Evolutionary conservation across 2,888 invertebrate species (phyloP), one percentile per base, ranked within the genome.

Genomic region (Portevinia maculata): DNA sequence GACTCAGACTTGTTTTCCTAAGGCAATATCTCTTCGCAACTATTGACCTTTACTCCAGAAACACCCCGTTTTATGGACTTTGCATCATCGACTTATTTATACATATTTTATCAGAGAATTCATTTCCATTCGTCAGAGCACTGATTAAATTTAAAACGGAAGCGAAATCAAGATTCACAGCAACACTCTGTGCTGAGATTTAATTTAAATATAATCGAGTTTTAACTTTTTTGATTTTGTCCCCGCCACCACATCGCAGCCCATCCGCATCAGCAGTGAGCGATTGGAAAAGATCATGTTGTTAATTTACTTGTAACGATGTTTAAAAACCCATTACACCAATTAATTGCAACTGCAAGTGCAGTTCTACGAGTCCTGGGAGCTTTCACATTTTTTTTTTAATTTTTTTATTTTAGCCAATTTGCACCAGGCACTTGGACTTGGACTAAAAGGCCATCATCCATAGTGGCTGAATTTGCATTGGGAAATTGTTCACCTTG

Each of bases 221-320:
- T 79, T 75, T 69, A 79, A 79, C 64, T 48, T 79, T 50, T 69
- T 73, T 64, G 39, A 55, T 37, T 48, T 52, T 34, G 15, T 21
- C 30, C 2, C 11, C 11, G 37, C 24, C 11, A 28, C 17, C 34
- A n/a, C 39, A 41, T 24, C 24, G 24, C 24, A 5, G 5, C 3
- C 24, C 24, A 24, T 11, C 28, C 34, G 30, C 39, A 39, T 11
- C 28, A 44, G 30, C 39, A 39, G 32, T 19, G 39, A 60, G 15
- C 41, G 19, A 46, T 21, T 13, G 13, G 32, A 13, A 13, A 21
- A 34, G 48, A 37, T 50, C 7, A 19, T 52, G 67, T 79, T 83
- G 78, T 83, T 78, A 83, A 78, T 83, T 78, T 78, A 78, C 83
- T 83, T 83, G 83, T 78, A 83, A 60, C 71, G 59, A 73, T 83